phyloP scores from a whole-genome alignment of 2,113 vertebrate species.

The Corvus hawaiiensis region DNA sequence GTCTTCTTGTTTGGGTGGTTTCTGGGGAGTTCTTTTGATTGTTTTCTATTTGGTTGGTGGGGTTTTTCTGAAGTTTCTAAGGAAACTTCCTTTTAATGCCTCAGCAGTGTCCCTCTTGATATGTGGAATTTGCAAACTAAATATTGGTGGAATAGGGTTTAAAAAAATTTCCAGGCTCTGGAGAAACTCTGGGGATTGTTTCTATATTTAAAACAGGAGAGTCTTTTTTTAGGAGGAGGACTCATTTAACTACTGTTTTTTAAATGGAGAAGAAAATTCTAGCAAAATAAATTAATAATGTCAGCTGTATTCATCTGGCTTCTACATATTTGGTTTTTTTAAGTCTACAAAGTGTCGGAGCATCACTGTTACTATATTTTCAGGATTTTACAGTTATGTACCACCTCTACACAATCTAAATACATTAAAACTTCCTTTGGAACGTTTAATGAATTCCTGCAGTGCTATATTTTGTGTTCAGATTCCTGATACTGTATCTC shows the following conservation, averaged over 20 bases:
- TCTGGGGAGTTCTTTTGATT: accelerated
- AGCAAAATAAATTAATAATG: not conserved
- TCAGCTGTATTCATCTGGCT: not conserved
- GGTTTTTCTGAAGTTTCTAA: not conserved
- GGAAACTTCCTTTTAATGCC: not conserved
- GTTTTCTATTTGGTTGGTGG: not conserved
- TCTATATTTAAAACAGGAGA: not conserved
- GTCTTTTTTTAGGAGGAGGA: not conserved
- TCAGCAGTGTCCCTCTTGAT: not conserved
- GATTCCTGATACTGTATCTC: not conserved
- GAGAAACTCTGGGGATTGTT: not conserved
- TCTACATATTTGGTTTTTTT: not conserved
- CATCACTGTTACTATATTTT: not conserved
- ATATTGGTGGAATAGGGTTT: not conserved
- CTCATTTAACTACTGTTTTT: not conserved
- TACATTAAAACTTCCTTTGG: not conserved
- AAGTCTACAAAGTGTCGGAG: not conserved
- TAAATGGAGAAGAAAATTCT: not conserved
- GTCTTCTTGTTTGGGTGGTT: not conserved
- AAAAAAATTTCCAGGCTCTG: not conserved
- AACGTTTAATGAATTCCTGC: not conserved
- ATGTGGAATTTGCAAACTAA: not conserved
- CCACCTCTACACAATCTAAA: not conserved
- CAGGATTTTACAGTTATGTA: not conserved
- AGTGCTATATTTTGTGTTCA: not conserved